Conservation (phyloP, 2,113 vertebrate species). For the Geococcyx californianus region DNA sequence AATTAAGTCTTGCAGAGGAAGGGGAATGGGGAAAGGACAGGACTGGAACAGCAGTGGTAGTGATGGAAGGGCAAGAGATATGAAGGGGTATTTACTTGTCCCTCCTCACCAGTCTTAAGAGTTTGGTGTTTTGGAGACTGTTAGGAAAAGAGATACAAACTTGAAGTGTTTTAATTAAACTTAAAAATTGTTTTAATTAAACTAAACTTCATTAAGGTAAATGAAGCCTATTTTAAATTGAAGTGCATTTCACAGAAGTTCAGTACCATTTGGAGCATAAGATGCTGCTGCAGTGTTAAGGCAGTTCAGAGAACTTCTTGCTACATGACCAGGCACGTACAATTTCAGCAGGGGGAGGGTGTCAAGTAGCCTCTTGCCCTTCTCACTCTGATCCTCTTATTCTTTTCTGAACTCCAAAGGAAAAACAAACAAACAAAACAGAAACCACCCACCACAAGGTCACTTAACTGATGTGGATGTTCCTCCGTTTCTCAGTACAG, state of each 20-base stretch:
- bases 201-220: neutral
- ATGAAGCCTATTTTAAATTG: neutral
- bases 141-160: neutral
- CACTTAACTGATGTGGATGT: neutral
- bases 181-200: neutral
- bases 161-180: neutral
- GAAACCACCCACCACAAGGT: neutral
- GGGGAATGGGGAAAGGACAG: neutral
- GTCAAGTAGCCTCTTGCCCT: neutral
- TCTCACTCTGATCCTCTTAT: neutral
- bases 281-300: neutral
- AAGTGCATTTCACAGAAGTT: neutral
- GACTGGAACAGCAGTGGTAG: neutral
- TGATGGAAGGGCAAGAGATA: neutral
- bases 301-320: neutral
- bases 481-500: neutral
- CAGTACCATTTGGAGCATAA: neutral
- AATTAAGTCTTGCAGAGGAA: neutral
- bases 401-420: neutral
- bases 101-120: neutral
- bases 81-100: neutral
- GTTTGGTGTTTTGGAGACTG: neutral
- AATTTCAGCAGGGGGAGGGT: neutral
- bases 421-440: neutral
- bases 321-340: rapidly evolving